Evolutionary conservation across 2,797 vertebrate genomes (phyloP).

Genomic region (Acridotheres tristis): DNA sequence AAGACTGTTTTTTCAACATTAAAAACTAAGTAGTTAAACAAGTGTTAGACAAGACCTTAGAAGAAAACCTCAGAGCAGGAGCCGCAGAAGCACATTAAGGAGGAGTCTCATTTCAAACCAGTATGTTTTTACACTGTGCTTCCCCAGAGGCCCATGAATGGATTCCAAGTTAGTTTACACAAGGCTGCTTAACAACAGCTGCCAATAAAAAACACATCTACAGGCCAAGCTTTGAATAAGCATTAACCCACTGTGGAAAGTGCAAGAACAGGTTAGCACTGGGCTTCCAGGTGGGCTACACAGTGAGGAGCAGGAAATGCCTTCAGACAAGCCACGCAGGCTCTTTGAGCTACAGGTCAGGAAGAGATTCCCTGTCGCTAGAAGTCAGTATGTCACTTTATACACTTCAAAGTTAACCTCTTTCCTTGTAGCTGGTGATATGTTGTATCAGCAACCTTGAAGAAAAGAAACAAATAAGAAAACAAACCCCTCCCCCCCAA

Average conservation of each 20-base stretch:
- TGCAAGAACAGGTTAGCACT: background rate
- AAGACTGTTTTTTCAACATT: background rate
- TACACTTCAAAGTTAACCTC: background rate
- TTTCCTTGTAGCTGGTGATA: background rate
- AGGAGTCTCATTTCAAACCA: background rate
- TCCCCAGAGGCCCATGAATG: background rate
- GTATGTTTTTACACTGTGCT: background rate
- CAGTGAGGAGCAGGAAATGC: background rate
- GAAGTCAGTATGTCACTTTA: background rate
- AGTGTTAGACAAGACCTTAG: background rate
- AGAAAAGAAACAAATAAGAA: background rate
- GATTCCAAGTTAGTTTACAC: constrained; percentile 5
- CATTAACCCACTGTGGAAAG: background rate
- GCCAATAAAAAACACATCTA: background rate
- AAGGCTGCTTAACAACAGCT: constrained; percentile 5
- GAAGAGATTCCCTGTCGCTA: background rate
- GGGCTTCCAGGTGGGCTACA: background rate
- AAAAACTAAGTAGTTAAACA: background rate
- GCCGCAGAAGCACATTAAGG: background rate
- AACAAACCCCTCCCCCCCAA: rapidly evolving
- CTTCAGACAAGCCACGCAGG: background rate
- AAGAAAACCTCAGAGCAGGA: background rate
- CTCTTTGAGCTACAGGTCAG: background rate
- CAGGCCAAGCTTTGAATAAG: background rate
- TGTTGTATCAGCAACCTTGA: background rate